Evolutionary conservation across 1,140 invertebrate genomes (phyloP).

Genomic region (Lordiphosa collinella): DNA sequence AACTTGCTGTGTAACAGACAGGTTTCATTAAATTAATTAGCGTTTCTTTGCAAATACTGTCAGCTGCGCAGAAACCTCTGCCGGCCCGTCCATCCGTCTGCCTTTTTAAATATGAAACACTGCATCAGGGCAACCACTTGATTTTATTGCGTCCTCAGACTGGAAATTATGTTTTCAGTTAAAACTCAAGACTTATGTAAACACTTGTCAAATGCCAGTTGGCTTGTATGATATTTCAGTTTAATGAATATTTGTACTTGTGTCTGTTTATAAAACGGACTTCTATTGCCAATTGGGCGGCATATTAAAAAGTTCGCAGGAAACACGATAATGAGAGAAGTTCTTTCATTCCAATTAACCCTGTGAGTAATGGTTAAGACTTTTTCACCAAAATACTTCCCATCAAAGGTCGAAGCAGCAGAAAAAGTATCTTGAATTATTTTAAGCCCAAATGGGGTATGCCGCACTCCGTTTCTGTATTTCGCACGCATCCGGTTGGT

Average conservation of each 20-base stretch:
- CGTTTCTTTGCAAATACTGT: constrained; percentile 37
- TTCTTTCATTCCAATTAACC: too few species aligned
- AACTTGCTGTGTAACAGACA: constrained; percentile 28
- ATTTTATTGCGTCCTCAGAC: constrained; percentile 32
- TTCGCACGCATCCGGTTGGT: constrained; percentile 44
- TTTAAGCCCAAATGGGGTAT: too few species aligned
- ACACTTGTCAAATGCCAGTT: constrained; percentile 31
- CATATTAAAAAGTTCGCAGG: too few species aligned
- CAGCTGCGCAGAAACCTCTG: constrained; percentile 28
- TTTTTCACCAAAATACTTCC: too few species aligned
- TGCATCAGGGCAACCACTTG: constrained; percentile 19
- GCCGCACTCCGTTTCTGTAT: not conserved
- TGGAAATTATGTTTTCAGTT: constrained; percentile 44
- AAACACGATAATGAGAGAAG: too few species aligned
- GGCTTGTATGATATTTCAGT: constrained; percentile 17
- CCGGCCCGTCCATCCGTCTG: not conserved
- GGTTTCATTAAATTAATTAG: constrained; percentile 47
- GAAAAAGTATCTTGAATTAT: too few species aligned
- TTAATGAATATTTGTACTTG: constrained; percentile 20
- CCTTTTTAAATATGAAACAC: constrained; percentile 7
- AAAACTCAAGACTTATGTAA: constrained; percentile 41
- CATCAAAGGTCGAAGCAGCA: too few species aligned
- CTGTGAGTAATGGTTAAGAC: too few species aligned
- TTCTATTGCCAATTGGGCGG: too few species aligned
- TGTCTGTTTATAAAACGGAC: not conserved